Conservation (phyloP, 2,797 vertebrate genomes). For the Schizothorax lantsangensis region DNA sequence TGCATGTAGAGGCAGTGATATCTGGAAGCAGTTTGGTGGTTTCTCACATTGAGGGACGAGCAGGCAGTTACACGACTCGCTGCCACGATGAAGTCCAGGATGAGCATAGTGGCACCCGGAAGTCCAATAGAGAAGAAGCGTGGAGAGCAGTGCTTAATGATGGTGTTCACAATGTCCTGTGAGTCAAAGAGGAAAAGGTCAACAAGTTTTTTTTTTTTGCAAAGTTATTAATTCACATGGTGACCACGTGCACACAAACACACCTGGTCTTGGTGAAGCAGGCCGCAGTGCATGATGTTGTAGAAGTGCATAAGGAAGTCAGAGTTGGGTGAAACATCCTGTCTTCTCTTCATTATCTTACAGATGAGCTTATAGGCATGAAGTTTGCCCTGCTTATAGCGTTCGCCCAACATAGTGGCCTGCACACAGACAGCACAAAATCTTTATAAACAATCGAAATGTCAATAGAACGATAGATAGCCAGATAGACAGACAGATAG, state of each 20-base stretch:
- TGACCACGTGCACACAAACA: conserved; percentile 32
- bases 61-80: conserved; percentile 94
- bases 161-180: conserved; percentile 99
- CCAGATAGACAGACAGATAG: neutral
- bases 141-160: conserved; percentile 99
- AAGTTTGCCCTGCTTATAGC: conserved; percentile 98
- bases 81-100: conserved; percentile 97
- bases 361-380: conserved; percentile 99
- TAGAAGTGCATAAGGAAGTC: conserved; percentile 99
- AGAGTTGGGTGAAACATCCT: conserved; percentile 96
- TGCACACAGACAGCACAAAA: conserved; percentile 61
- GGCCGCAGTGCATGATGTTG: conserved; percentile 99
- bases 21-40: neutral
- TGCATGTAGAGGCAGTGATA: neutral
- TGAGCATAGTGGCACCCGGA: conserved; percentile 96
- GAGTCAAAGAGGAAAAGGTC: conserved; percentile 2
- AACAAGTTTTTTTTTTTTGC: neutral
- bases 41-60: conserved; percentile 93
- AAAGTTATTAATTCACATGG: neutral
- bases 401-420: conserved; percentile 97
- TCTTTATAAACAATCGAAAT: neutral
- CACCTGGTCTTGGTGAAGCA: conserved; percentile 95
- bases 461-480: neutral
- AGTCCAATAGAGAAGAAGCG: conserved; percentile 97
- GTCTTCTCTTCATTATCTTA: conserved; percentile 98